Percentiles rank a stretch among this genome's conserved stretches.
Evolutionary conservation across 2,888 invertebrate species (phyloP).

Genomic region (Hydrotaea diabolus): DNA sequence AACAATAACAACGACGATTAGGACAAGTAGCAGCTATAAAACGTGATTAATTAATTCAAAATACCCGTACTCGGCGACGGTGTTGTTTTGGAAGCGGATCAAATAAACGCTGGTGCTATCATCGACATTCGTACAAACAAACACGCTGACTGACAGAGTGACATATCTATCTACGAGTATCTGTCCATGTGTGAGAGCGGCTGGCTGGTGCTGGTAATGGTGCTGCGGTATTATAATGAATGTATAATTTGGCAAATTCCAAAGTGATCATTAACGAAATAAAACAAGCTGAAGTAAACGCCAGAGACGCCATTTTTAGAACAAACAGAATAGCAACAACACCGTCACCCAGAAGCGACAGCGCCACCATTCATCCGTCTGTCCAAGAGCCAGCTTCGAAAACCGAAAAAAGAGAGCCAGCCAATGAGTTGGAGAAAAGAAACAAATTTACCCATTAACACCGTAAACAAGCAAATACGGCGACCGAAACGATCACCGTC

Average conservation of each 20-base stretch:
- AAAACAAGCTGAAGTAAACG: constrained; percentile 6
- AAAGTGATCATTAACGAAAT: constrained; percentile 41
- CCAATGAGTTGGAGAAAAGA: constrained; percentile 1
- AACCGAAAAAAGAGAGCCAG: neutral
- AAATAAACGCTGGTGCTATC: neutral
- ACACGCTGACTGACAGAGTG: neutral
- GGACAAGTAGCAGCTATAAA: constrained; percentile 2
- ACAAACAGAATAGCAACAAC: constrained; percentile 60
- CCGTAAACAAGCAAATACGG: constrained; percentile 39
- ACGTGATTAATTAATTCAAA: constrained; percentile 50
- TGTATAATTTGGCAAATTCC: constrained; percentile 56
- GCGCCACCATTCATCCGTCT: neutral
- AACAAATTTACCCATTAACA: constrained; percentile 61
- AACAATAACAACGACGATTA: neutral
- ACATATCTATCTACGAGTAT: constrained; percentile 5
- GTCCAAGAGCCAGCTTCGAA: neutral
- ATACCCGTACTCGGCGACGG: neutral
- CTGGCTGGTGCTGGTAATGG: neutral
- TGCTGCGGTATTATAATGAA: constrained; percentile 23
- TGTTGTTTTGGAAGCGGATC: constrained; percentile 5
- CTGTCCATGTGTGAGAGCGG: neutral
- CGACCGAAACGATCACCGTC: constrained; percentile 3
- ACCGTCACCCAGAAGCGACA: constrained; percentile 25
- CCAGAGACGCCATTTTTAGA: constrained; percentile 45
- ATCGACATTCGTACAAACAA: constrained; percentile 10